Base-by-base conservation (phyloP, 2,113 vertebrate genomes). In the Perca flavescens region DNA sequence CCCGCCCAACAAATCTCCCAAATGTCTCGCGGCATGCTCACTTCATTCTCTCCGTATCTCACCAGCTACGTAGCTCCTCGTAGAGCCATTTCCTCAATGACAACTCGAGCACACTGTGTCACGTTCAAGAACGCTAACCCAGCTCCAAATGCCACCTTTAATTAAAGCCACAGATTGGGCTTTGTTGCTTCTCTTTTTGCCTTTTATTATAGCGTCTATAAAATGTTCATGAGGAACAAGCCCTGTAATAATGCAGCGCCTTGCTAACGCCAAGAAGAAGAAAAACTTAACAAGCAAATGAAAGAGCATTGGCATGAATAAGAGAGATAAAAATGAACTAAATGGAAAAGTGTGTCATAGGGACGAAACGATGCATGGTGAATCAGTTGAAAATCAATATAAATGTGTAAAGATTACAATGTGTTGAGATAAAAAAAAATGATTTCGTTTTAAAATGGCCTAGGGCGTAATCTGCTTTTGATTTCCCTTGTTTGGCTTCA, bases 191-290 rank as follows among this genome's bases (percentile, higher is more conserved):
- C 69, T 64, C 31, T 70, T 52, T 52, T 60, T 36, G 16, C 7
- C 36, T 34, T 87, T 87, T 79, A 74, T 54, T 65, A 72, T 57
- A 56, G 62, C 53, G 17, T 70, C 73, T 70, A 65, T 81, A 82
- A 87, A 86, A 80, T 70, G 57, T 88, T 84, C 66, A 89, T 69
- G 73, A 86, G 75, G 84, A 87, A 49, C 49, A 28, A 70, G 56
- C 49, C 49, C 25, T 40, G 80, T 46, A 63, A 57, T 73, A 89
- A 72, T 74, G 62, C 36, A 47, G n/a, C 8, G 12, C 53, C 63
- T 75, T 72, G 62, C 19, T 25, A 75, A 66, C 64, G 67, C 75
- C 58, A 73, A 63, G 69, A 71, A 81, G 76, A 71, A 81, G 76
- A 74, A 76, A 63, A 74, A 77, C 46, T 73, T 57, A 73, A 84